These are phyloP conservation scores for Orchestia grillus DNA, from an alignment of 1,140 invertebrate species.

Conservation along the genomic window DNA sequence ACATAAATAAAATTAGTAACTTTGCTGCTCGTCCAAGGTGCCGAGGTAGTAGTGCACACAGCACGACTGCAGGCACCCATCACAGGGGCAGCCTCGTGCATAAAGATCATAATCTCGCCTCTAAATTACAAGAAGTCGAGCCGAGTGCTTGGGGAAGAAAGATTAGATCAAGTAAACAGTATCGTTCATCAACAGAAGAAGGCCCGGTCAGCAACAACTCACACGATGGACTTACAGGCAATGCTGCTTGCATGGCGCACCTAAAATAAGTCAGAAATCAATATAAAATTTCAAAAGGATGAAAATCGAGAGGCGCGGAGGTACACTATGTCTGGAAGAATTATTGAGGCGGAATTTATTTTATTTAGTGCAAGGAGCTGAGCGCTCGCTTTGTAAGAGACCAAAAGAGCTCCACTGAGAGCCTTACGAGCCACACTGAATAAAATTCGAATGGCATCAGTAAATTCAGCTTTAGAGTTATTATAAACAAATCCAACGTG, in stretches of 20 bases:
- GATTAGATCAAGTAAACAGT: neutral
- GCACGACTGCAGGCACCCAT: neutral
- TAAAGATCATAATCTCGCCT: neutral
- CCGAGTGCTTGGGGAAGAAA: neutral
- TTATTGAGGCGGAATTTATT: neutral
- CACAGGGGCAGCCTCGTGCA: neutral
- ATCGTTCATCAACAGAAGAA: neutral
- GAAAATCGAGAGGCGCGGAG: neutral
- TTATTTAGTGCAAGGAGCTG: neutral
- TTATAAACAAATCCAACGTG: slow-evolving; percentile 51
- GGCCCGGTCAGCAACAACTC: neutral
- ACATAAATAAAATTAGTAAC: neutral
- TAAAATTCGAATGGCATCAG: slow-evolving; percentile 20
- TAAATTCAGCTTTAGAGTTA: slow-evolving; percentile 42
- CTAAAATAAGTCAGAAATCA: neutral
- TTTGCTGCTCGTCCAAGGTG: neutral
- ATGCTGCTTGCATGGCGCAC: neutral
- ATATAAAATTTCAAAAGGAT: neutral
- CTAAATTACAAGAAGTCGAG: neutral
- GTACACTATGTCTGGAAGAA: neutral
- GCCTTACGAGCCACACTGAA: neutral
- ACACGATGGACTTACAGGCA: neutral
- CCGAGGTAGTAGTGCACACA: neutral
- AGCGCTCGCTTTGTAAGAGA: slow-evolving; percentile 3
- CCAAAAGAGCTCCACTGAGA: neutral